Percentiles rank a stretch among this genome's conserved stretches.
Evolutionary conservation across 2,888 invertebrate genomes (phyloP).

Genomic region (Cheilosia vernalis): DNA sequence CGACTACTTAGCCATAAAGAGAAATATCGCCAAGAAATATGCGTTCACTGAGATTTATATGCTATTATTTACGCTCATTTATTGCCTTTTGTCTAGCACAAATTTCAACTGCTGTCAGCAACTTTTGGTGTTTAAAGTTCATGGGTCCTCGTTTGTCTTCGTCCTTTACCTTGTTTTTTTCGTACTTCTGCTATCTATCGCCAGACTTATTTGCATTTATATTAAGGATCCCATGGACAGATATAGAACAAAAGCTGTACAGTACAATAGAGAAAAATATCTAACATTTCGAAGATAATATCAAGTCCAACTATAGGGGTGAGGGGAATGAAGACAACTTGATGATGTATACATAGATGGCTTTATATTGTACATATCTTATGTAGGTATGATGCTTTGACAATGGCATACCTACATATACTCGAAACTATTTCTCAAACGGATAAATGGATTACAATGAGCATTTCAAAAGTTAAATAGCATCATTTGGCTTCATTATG

Average conservation of each 20-base stretch:
- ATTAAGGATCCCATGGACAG: conserved; percentile 73
- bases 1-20: conserved; percentile 60
- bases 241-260: conserved; percentile 72
- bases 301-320: conserved; percentile 44
- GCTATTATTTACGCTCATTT: conserved; percentile 64
- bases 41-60: conserved; percentile 61
- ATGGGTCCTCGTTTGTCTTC: conserved; percentile 70
- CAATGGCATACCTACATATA: conserved; percentile 10
- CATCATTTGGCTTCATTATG: conserved; percentile 69
- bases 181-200: conserved; percentile 42
- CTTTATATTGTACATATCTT: conserved; percentile 13
- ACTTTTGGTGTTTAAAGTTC: conserved; percentile 67
- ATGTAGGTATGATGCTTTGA: conserved; percentile 38
- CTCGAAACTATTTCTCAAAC: conserved; percentile 67
- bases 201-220: conserved; percentile 76
- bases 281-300: conserved; percentile 69
- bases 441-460: conserved; percentile 67
- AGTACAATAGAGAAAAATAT: conserved; percentile 72
- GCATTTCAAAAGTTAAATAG: conserved; percentile 72
- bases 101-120: conserved; percentile 67
- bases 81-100: conserved; percentile 70
- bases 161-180: conserved; percentile 60
- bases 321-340: conserved; percentile 39
- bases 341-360: conserved; percentile 12
- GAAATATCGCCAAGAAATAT: conserved; percentile 47